A percentile compares a stretch with the other conserved stretches of the same genome.
Conservation (phyloP, 2,888 invertebrate species). For the Rhyacophila evoluta region DNA sequence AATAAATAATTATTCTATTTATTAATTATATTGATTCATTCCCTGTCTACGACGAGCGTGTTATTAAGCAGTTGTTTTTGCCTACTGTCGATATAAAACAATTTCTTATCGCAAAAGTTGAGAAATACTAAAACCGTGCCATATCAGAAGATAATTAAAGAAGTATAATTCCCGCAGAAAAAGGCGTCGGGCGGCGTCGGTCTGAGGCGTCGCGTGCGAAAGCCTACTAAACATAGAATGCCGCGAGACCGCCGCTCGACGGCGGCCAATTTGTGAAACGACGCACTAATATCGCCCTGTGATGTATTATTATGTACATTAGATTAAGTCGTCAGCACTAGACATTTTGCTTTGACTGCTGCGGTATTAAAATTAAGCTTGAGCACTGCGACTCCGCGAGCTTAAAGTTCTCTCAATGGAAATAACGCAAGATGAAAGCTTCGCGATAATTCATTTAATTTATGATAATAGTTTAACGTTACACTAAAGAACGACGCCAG, state of each 20-base stretch:
- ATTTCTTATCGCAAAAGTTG: not conserved
- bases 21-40: no score
- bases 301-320: constrained; percentile 51
- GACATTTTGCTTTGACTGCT: constrained; percentile 30
- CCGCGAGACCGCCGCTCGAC: not conserved
- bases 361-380: constrained; percentile 14
- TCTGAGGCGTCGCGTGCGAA: constrained; percentile 1
- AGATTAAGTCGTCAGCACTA: constrained; percentile 49
- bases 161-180: not conserved
- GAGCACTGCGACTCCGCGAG: not conserved
- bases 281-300: constrained; percentile 40
- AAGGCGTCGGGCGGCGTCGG: not conserved
- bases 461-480: not conserved
- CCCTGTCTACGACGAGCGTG: not conserved
- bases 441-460: not conserved
- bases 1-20: no score
- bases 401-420: not conserved
- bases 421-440: not conserved
- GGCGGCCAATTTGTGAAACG: constrained; percentile 48
- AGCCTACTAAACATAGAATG: not conserved
- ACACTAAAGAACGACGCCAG: not conserved
- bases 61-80: not conserved
- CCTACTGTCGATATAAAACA: not conserved
- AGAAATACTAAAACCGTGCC: not conserved
- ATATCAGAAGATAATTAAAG: not conserved